A percentile compares a stretch with the other conserved stretches of the same genome.
phyloP scores from a whole-genome alignment of 2,888 invertebrate species.

The Harpagoxenus sublaevis region DNA sequence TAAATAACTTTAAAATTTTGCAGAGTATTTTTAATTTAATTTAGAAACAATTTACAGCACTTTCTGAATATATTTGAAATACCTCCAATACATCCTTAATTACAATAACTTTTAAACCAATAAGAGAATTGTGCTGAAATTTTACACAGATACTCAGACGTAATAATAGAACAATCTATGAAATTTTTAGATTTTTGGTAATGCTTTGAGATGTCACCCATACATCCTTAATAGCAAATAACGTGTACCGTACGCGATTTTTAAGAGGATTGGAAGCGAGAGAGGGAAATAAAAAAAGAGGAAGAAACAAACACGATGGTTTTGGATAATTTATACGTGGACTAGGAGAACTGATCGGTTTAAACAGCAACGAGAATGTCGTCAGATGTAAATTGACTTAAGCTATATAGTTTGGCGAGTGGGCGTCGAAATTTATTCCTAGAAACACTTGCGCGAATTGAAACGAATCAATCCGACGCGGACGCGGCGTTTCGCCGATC shows the following conservation, averaged over 20 bases:
- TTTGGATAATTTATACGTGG: conserved; percentile 37
- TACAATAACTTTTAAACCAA: no score
- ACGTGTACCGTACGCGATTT: background rate
- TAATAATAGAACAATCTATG: no score
- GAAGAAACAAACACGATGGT: background rate
- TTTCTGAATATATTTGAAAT: no score
- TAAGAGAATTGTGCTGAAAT: no score
- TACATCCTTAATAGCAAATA: background rate
- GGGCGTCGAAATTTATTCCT: conserved; percentile 53
- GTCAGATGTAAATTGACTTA: conserved; percentile 47
- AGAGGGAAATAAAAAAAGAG: background rate
- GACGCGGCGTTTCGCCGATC: background rate
- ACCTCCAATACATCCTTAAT: no score
- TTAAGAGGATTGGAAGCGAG: background rate
- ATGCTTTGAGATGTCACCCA: no score
- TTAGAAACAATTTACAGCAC: no score
- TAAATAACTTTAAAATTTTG: no score
- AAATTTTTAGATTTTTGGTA: no score
- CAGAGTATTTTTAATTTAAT: no score
- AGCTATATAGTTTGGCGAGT: conserved; percentile 20
- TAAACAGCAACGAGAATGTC: conserved; percentile 8
- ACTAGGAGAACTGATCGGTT: background rate
- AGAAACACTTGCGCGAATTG: conserved; percentile 48
- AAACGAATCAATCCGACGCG: conserved; percentile 25
- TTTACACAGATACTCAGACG: no score